Conservation (phyloP, 2,113 vertebrate genomes). For the Paramisgurnus dabryanus region DNA sequence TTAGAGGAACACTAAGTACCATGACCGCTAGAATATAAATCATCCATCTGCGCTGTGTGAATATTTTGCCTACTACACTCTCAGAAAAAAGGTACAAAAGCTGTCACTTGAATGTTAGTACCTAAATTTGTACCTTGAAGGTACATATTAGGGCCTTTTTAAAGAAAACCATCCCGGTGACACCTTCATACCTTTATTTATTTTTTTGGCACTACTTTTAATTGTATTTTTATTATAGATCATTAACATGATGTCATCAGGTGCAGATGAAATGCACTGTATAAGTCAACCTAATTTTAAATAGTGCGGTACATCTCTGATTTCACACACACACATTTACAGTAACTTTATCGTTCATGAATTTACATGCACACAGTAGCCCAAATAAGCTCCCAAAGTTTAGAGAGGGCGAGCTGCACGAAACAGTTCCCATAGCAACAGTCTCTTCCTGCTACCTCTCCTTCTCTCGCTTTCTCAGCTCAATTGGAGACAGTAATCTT, state of each 20-base stretch:
- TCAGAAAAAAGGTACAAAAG: too few relatives aligned
- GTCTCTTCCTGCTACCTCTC: slow-evolving; percentile 9
- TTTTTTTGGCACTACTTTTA: too few relatives aligned
- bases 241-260: slow-evolving; percentile 1
- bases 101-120: too few relatives aligned
- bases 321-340: neutral
- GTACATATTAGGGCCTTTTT: too few relatives aligned
- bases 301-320: neutral
- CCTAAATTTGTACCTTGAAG: too few relatives aligned
- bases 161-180: too few relatives aligned
- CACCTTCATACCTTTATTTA: too few relatives aligned
- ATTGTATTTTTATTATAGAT: neutral
- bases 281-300: neutral
- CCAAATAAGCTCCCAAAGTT: slow-evolving; percentile 37
- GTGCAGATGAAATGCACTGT: slow-evolving; percentile 15
- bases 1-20: neutral
- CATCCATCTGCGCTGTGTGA: neutral
- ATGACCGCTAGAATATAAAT: neutral
- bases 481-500: neutral
- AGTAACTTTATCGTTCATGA: neutral
- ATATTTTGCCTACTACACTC: too few relatives aligned
- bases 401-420: slow-evolving; percentile 3
- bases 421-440: slow-evolving; percentile 50
- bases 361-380: neutral
- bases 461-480: neutral